Evolutionary conservation across 2,797 vertebrate species (phyloP), one percentile per base, ranked within the genome.

Genomic region (Alosa sapidissima): DNA sequence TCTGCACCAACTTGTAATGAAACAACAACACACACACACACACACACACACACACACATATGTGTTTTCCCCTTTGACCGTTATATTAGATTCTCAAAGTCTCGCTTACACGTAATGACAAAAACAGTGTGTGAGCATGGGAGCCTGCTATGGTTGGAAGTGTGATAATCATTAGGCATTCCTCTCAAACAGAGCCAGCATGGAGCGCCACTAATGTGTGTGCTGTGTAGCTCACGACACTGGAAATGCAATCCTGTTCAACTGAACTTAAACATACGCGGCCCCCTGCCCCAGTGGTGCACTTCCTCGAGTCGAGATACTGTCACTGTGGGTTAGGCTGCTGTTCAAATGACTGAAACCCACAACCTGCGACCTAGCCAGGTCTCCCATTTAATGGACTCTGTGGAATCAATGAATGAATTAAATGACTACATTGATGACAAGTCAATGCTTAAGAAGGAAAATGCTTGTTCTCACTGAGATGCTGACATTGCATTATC

Each of bases 121-220:
- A 11, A 51, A 0, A 41, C 41, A 41, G 41, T 52, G 7, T 52
- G 51, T 52, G 13, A 3, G 51, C 51, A 55, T 19, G 14, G 54
- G 54, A 55, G 54, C 54, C 51, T 9, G 7, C 51, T 19, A 55
- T 55, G 16, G 2, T 19, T 55, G 14, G 14, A 55, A 55, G 92
- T 90, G 84, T 93, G 91, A 91, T 93, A 94, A 91, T 93, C 93
- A 94, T 94, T 93, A 93, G 89, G 90, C 91, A 92, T 91, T 92
- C 91, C 92, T 93, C 93, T 94, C 89, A 92, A 65, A 28, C n/a
- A 0, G 60, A 28, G 62, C 62, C 62, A 36, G 62, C 11, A 24
- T 1, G 28, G 19, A n/a, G n/a, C 5, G 58, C 2, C 28, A 68
- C 62, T 68, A 9, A 68, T 14, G 28, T 14, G 28, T 28, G 28